These are phyloP conservation scores for Cotesia congregata DNA, from an alignment of 2,888 invertebrate species.

Conservation along the genomic window DNA sequence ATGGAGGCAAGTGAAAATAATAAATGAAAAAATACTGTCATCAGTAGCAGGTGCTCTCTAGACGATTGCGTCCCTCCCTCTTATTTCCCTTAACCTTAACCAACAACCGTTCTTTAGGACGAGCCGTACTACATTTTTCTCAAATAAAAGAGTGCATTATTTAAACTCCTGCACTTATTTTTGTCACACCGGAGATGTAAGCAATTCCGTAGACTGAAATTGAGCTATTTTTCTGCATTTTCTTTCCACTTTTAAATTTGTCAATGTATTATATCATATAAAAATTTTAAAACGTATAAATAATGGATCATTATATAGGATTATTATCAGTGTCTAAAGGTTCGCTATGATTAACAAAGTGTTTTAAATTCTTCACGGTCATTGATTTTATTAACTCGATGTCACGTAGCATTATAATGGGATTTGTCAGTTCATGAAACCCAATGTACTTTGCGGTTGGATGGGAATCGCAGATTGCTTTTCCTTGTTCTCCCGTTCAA, in stretches of 20 bases:
- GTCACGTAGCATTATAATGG: conserved; percentile 53
- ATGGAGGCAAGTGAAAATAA: conserved; percentile 20
- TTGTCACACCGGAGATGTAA: conserved; percentile 31
- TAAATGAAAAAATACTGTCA: conserved; percentile 26
- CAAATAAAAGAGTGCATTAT: conserved; percentile 51
- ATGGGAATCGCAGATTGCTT: conserved; percentile 46
- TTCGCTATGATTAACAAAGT: conserved; percentile 48
- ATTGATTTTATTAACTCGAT: conserved; percentile 53
- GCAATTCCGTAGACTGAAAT: conserved; percentile 49
- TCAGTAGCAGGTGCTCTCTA: conserved; percentile 30
- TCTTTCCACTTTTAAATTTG: conserved; percentile 28
- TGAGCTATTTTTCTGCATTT: conserved; percentile 55
- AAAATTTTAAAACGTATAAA: not conserved
- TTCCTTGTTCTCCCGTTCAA: conserved; percentile 41
- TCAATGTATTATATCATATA: not conserved
- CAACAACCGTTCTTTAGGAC: conserved; percentile 1
- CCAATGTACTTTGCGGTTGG: conserved; percentile 56
- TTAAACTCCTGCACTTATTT: conserved; percentile 42
- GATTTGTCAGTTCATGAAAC: conserved; percentile 51
- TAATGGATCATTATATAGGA: not conserved
- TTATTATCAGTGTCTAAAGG: conserved; percentile 9
- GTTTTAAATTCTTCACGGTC: conserved; percentile 39
- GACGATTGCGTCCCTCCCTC: conserved; percentile 5
- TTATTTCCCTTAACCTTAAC: not conserved
- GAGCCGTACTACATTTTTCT: conserved; percentile 22